Conservation (phyloP, 2,113 vertebrate genomes). For the Tragelaphus buxtoni region DNA sequence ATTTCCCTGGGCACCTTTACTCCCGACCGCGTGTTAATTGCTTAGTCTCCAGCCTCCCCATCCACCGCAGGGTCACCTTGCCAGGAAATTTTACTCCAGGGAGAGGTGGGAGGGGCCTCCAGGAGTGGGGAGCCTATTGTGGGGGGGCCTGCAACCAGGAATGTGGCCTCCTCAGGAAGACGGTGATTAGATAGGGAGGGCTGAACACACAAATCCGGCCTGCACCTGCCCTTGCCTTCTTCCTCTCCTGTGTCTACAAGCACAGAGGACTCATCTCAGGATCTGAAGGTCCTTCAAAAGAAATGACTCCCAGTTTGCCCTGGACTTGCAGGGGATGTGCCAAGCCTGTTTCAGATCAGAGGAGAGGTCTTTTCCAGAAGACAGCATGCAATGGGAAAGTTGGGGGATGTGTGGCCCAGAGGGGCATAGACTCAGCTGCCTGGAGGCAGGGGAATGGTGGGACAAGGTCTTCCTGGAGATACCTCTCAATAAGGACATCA, state of each 20-base stretch:
- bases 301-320: not conserved
- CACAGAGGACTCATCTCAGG: not conserved
- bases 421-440: not conserved
- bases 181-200: fast-evolving
- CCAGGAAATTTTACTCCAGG: not conserved
- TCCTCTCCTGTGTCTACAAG: not conserved
- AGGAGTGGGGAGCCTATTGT: not conserved
- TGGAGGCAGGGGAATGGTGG: not conserved
- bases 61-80: slow-evolving; percentile 54
- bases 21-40: slow-evolving; percentile 57
- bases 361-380: not conserved
- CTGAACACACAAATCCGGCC: too few relatives aligned
- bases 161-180: not conserved
- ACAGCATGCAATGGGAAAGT: not conserved
- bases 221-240: fast-evolving
- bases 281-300: not conserved
- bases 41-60: slow-evolving; percentile 31
- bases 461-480: not conserved
- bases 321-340: not conserved
- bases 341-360: not conserved
- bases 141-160: not conserved
- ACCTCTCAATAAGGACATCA: not conserved
- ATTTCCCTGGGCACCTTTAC: slow-evolving; percentile 55
- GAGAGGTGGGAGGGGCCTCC: not conserved
- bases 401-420: not conserved